A percentile compares a stretch with the other conserved stretches of the same genome.
Conservation (phyloP, 23 tunicate genomes). For the Halocynthia aurantium region DNA sequence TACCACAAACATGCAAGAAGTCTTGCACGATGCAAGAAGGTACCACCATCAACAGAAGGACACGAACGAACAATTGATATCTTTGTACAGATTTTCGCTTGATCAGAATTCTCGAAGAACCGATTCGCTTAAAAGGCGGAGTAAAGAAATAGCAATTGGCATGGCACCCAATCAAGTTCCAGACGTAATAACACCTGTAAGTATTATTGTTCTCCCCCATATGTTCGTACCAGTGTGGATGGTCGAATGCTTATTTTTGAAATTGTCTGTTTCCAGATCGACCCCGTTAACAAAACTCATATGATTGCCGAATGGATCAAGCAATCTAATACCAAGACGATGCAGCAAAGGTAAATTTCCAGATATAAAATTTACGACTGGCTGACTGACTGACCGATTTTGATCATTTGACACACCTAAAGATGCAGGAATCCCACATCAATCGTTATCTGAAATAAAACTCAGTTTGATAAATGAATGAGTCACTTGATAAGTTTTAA, state of each 20-base stretch:
- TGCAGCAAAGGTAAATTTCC: neutral
- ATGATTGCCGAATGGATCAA: conserved; percentile 79
- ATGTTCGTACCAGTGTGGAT: neutral
- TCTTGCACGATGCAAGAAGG: no score
- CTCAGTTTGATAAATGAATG: no score
- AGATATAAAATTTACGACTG: no score
- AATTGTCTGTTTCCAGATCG: conserved; percentile 29
- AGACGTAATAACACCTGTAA: conserved; percentile 75
- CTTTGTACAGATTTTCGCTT: no score
- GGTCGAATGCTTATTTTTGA: neutral
- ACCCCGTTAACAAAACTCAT: conserved; percentile 73
- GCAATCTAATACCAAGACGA: conserved; percentile 22
- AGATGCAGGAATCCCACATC: no score
- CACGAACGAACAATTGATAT: no score
- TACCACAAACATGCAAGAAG: neutral
- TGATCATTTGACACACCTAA: no score
- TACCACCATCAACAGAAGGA: no score
- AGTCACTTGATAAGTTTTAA: no score
- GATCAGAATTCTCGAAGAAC: neutral
- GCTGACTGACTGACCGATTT: no score
- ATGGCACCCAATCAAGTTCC: conserved; percentile 89
- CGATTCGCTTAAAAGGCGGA: neutral
- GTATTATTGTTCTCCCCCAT: neutral
- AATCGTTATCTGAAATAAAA: no score
- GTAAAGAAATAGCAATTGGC: conserved; percentile 23